A percentile compares a stretch with the other conserved stretches of the same genome.
Conservation (phyloP, 2,888 invertebrate species). For the Idaea aversata region DNA sequence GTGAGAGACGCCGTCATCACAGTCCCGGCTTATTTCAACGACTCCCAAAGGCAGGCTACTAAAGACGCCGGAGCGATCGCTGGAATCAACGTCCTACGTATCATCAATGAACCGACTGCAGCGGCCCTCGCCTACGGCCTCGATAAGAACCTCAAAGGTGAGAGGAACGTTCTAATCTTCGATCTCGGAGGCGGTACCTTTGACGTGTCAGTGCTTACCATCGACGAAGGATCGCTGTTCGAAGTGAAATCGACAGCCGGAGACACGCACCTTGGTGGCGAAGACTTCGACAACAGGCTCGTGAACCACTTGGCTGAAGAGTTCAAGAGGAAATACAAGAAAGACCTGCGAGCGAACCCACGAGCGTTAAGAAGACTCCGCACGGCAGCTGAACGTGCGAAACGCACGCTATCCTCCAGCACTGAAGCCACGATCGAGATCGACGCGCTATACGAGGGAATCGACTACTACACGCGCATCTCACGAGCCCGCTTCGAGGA, state of each 20-base stretch:
- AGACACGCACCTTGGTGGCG: conserved; percentile 91
- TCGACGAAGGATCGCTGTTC: conserved; percentile 87
- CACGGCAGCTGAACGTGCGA: conserved; percentile 89
- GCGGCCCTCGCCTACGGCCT: conserved; percentile 87
- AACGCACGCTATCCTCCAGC: conserved; percentile 87
- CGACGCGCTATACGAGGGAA: conserved; percentile 86
- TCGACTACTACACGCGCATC: conserved; percentile 85
- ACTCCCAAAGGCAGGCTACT: conserved; percentile 87
- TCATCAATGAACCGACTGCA: conserved; percentile 91
- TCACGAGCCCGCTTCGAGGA: conserved; percentile 89
- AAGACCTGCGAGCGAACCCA: conserved; percentile 83
- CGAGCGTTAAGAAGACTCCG: conserved; percentile 85
- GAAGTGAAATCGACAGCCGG: conserved; percentile 91
- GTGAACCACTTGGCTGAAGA: conserved; percentile 85
- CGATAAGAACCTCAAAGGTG: conserved; percentile 83
- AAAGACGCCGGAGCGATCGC: conserved; percentile 91
- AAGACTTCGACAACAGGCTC: conserved; percentile 84
- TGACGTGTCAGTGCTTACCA: conserved; percentile 91
- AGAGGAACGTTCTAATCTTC: conserved; percentile 83
- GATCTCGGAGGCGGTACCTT: conserved; percentile 86
- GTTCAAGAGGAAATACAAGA: conserved; percentile 85
- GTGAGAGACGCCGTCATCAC: conserved; percentile 89
- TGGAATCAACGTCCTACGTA: conserved; percentile 89
- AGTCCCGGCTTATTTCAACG: conserved; percentile 90
- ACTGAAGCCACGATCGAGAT: conserved; percentile 88